Evolutionary conservation across 2,797 vertebrate genomes (phyloP), one percentile per base, ranked within the genome.

Genomic region (Platalea minor): DNA sequence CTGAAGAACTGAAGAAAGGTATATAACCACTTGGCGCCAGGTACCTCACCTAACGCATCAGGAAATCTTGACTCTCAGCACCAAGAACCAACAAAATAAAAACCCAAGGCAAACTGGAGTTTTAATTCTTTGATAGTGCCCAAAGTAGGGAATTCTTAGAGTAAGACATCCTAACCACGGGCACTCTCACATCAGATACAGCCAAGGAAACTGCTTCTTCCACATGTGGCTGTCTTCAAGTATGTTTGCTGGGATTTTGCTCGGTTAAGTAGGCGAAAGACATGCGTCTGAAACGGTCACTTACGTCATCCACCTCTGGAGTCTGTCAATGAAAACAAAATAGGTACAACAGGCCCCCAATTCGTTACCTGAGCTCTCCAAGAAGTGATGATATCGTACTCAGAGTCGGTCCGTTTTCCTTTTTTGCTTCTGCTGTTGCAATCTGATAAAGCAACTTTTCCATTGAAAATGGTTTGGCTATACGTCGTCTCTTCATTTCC

Each of bases 361-460:
- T 85, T 79, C 5, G 19, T 91, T 97, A 99, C 99, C 99, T 99
- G 99, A 99, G 99, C 98, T 99, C 99, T 98, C 99, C 99, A 97
- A 99, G 98, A 97, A 99, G 99, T 96, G 98, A 97, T 75, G 99
- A 99, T 98, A 99, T 99, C 79, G 99, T 99, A 97, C 98, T 98
- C 98, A 99, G 99, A 96, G 99, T 98, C 76, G 99, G 98, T 63
- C 99, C 98, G 1, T 99, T 99, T 95, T 99, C 99, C 96, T 99
- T 99, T 95, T 99, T 99, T 33, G 99, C 99, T 97, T 99, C 99
- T 3, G 99, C 99, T 17, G 99, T 99, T 96, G 99, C 99, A 75
- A 99, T 99, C 98, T 99, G 99, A 98, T 99, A 99, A 90, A 99
- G 99, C 97, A 99, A 97, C 98, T 99, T 99, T 98, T 99, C 99